Conservation (phyloP, 2,797 vertebrate genomes). For the Tympanoctomys barrerae region DNA sequence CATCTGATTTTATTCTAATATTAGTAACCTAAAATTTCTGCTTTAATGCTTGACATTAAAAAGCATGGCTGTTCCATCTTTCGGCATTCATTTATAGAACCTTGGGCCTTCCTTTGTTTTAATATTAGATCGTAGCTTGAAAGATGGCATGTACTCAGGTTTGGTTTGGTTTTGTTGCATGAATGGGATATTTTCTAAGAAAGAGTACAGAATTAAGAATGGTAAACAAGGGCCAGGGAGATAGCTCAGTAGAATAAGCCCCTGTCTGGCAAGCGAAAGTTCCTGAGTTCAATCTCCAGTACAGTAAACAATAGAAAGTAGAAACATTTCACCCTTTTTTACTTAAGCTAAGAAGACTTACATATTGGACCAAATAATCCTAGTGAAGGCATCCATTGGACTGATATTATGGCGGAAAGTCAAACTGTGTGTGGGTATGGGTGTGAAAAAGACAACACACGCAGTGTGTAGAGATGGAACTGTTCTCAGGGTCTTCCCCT, state of each 20-base stretch:
- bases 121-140: constrained; percentile 24
- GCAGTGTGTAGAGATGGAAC: neutral
- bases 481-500: neutral
- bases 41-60: neutral
- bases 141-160: neutral
- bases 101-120: neutral
- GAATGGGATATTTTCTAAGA: neutral
- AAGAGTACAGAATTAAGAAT: constrained; percentile 32
- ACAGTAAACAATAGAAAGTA: constrained; percentile 17
- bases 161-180: neutral
- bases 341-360: constrained; percentile 34
- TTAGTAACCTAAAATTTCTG: constrained; percentile 8
- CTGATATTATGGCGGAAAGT: neutral
- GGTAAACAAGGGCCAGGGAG: too few relatives aligned
- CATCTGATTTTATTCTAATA: constrained; percentile 27
- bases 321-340: neutral
- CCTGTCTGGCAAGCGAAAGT: too few relatives aligned
- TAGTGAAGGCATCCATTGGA: neutral
- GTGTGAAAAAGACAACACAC: neutral
- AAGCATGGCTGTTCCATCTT: neutral
- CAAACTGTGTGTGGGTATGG: neutral
- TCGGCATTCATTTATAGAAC: constrained; percentile 18
- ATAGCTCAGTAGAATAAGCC: too few relatives aligned
- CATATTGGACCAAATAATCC: neutral
- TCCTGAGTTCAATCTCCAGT: too few relatives aligned